Evolutionary conservation across 2,797 vertebrate species (phyloP), one percentile per base, ranked within the genome.

Genomic region (Cryptoblepharus egeriae): DNA sequence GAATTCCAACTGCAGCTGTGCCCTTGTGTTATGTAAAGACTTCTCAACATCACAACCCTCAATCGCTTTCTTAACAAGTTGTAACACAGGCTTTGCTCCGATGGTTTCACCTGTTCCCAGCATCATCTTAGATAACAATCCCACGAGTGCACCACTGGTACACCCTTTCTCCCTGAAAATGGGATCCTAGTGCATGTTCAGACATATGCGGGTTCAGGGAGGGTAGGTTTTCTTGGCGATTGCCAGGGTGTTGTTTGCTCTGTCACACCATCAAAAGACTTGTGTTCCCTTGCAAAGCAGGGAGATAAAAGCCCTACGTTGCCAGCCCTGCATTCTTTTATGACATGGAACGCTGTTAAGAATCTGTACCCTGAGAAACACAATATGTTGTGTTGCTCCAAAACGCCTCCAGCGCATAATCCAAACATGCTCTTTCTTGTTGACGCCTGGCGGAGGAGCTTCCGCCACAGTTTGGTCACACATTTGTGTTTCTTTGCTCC

Each of bases 301-400:
- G 4, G 15, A 26, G 26, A 67, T 65, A 63, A 82, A 42, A 45
- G 8, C 18, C 13, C 64, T n/a, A 8, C 9, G 37, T 58, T 35
- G 64, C 32, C 1, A 69, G 64, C 26, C 2, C 35, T 7, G 45
- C 49, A 37, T 67, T 55, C 55, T 5, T 26, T 42, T 73, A 67
- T 58, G 28, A 49, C 75, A 64, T 32, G 49, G 22, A 16, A 55
- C 70, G 68, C 18, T 30, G 16, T 68, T 32, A 67, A 67, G 64
- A 37, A 35, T 37, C 20, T 32, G 64, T 67, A 45, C 58, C 60
- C 76, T 84, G 78, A 74, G 77, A 84, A 68, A 60, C 52, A 60
- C 24, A 26, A 24, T 65, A 55, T 61, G 45, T 75, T 83, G 18
- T 75, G 68, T 28, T 28, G 20, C 35, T 39, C 67, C 37, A 9